These are phyloP conservation scores for Parascotia fuliginaria DNA, from an alignment of 2,888 invertebrate species.

Conservation along the genomic window DNA sequence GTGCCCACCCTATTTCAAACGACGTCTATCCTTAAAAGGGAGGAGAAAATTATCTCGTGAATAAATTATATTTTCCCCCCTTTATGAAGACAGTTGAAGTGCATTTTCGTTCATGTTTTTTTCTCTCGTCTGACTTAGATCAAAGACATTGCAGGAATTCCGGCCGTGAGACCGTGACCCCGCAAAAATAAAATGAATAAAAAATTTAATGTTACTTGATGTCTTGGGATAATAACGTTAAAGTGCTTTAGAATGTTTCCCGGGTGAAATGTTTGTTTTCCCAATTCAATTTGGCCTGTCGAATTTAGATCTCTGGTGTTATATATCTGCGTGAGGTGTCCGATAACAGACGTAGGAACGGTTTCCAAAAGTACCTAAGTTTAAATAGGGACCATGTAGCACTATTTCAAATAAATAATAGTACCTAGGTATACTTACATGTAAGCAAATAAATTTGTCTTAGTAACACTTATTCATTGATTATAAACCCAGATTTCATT, in stretches of 20 bases:
- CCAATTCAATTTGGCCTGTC: constrained; percentile 67
- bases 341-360: too few species aligned
- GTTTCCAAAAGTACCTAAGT: too few species aligned
- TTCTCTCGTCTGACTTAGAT: constrained; percentile 73
- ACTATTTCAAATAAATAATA: too few species aligned
- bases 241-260: constrained; percentile 74
- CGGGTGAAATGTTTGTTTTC: constrained; percentile 72
- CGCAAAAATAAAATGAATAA: constrained; percentile 81
- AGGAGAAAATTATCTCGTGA: constrained; percentile 85
- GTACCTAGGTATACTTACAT: too few species aligned
- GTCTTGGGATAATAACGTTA: constrained; percentile 77
- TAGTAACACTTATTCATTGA: too few species aligned
- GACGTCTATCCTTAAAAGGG: constrained; percentile 73
- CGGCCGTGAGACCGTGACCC: constrained; percentile 68
- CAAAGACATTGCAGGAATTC: constrained; percentile 81
- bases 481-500: too few species aligned
- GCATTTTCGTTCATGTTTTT: constrained; percentile 81
- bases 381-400: too few species aligned
- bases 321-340: too few species aligned
- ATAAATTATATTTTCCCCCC: constrained; percentile 84
- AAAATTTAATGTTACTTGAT: constrained; percentile 83
- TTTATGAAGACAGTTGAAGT: constrained; percentile 84
- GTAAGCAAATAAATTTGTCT: too few species aligned
- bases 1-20: constrained; percentile 73
- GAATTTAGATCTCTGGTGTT: constrained; percentile 54